These are phyloP conservation scores for Diabrotica balteata DNA, from an alignment of 2,888 invertebrate species.

Conservation along the genomic window DNA sequence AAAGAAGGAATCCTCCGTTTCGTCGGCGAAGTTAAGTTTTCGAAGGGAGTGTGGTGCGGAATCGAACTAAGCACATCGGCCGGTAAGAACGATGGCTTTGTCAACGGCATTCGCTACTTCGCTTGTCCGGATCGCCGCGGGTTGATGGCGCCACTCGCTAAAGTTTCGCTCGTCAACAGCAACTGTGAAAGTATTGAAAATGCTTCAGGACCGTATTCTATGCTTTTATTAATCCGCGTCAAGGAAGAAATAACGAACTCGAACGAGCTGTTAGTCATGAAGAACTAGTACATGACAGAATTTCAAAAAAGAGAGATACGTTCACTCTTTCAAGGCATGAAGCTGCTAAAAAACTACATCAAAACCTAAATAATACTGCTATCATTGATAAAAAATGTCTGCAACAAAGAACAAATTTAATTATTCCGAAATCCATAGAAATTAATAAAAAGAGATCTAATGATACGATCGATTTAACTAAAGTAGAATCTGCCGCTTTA, in stretches of 20 bases:
- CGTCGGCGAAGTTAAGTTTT: slow-evolving; percentile 65
- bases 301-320: background rate
- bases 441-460: slow-evolving; percentile 34
- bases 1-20: slow-evolving; percentile 65
- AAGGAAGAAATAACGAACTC: background rate
- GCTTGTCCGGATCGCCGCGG: slow-evolving; percentile 66
- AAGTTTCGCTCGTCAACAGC: slow-evolving; percentile 57
- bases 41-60: slow-evolving; percentile 70
- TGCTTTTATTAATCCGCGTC: slow-evolving; percentile 58
- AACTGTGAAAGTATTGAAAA: slow-evolving; percentile 58
- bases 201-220: slow-evolving; percentile 69
- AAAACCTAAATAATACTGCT: background rate
- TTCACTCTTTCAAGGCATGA: background rate
- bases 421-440: slow-evolving; percentile 8
- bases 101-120: slow-evolving; percentile 70
- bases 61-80: slow-evolving; percentile 65
- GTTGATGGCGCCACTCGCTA: slow-evolving; percentile 68
- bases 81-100: slow-evolving; percentile 70
- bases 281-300: background rate
- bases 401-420: background rate
- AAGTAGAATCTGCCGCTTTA: background rate
- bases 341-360: slow-evolving; percentile 6
- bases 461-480: slow-evolving; percentile 19
- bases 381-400: background rate
- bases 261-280: slow-evolving; percentile 11